Evolutionary conservation across 2,113 vertebrate species (phyloP), one percentile per base, ranked within the genome.

Genomic region (Channa argus): DNA sequence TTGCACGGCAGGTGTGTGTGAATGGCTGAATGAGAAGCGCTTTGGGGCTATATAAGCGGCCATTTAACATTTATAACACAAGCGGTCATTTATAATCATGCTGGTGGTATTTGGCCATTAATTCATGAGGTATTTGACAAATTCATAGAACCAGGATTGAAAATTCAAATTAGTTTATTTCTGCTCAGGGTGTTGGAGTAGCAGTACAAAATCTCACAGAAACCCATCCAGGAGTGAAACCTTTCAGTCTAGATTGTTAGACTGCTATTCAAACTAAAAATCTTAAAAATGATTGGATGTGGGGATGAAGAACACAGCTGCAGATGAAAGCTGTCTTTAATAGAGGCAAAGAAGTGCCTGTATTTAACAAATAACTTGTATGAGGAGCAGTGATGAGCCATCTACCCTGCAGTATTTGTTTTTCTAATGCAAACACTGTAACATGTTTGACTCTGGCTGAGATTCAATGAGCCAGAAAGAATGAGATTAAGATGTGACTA

Each of bases 401-500:
- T 51, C 39, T 0, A 45, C 5, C 14, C 9, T 33, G 7, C 6
- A 33, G 54, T n/a, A 8, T 13, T 76, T 50, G 5, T 36, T 64
- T 15, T 47, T 15, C 14, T n/a, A 38, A 44, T 66, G 15, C 44
- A 49, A 43, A 61, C 33, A 45, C 38, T 55, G 36, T 69, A 52
- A 15, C 10, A 8, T 56, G 49, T 36, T 49, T 76, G 46, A 79
- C 52, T 47, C 44, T 8, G 38, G n/a, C 47, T 46, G 62, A 53
- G 49, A 67, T n/a, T 62, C 11, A 37, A 65, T 66, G 33, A 76
- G 7, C 5, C 56, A 46, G 68, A 58, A 66, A 44, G 50, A 56
- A 65, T 4, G 8, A 72, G 53, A 50, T 47, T 2, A 41, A 47
- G 43, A 44, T 10, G 53, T 14, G 13, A 24, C 41, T 33, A 47